Evolutionary conservation across 2,888 invertebrate species (phyloP).

Genomic region (Drosophila eohydei): DNA sequence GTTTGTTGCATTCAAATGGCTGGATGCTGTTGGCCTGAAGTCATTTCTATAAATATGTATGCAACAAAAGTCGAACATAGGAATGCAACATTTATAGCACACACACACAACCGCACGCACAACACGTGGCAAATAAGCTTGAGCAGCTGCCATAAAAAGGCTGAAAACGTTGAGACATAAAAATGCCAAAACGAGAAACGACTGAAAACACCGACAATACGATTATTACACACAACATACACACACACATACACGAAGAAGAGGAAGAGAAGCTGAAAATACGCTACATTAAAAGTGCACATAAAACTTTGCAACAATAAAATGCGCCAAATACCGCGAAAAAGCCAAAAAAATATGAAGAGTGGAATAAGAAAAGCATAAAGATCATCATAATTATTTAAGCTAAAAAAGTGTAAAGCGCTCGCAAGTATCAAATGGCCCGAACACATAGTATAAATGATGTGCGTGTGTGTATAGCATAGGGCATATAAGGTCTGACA

Average conservation of each 20-base stretch:
- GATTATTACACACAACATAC: conserved; percentile 48
- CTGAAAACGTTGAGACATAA: conserved; percentile 50
- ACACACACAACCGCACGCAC: conserved; percentile 1
- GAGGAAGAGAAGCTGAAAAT: conserved; percentile 5
- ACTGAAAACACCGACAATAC: conserved; percentile 41
- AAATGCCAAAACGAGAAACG: conserved; percentile 38
- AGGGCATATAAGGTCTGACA: conserved; percentile 12
- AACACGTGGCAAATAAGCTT: conserved; percentile 44
- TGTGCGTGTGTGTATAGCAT: not conserved
- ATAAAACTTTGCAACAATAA: conserved; percentile 66
- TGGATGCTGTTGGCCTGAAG: conserved; percentile 35
- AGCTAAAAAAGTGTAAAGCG: conserved; percentile 36
- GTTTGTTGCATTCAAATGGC: conserved; percentile 7
- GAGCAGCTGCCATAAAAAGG: conserved; percentile 53
- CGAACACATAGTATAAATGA: not conserved
- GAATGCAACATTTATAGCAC: conserved; percentile 57
- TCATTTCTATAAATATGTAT: conserved; percentile 71
- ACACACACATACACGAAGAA: conserved; percentile 3
- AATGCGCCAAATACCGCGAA: conserved; percentile 49
- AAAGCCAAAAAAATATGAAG: conserved; percentile 1
- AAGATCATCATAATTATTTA: conserved; percentile 48
- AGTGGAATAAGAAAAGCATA: conserved; percentile 15
- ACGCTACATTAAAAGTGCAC: conserved; percentile 52
- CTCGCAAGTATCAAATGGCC: conserved; percentile 36
- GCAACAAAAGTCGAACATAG: conserved; percentile 23